Conservation (phyloP, 2,888 invertebrate species). For the Agonopterix heracliana region DNA sequence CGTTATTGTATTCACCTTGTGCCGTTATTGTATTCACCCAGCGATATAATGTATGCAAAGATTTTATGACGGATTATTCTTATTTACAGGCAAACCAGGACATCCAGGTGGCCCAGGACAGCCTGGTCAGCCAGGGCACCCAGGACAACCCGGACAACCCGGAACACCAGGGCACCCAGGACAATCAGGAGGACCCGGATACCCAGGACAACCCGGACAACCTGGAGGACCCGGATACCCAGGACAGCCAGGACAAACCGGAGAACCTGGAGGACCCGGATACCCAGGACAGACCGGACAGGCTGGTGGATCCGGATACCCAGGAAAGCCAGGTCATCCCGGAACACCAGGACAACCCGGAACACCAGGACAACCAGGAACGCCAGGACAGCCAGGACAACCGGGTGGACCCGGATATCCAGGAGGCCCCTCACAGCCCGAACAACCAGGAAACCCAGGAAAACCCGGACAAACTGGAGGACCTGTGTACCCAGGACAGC, state of each 20-base stretch:
- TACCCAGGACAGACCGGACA: conserved; percentile 21
- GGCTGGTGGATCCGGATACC: no score
- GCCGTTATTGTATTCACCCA: no score
- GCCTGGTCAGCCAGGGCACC: no score
- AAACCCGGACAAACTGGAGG: conserved; percentile 17
- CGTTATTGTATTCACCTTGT: no score
- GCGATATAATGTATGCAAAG: no score
- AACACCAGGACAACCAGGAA: conserved; percentile 59
- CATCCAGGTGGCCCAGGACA: conserved; percentile 46
- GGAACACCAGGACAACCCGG: conserved; percentile 33
- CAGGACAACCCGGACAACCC: no score
- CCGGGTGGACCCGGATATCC: conserved; percentile 23
- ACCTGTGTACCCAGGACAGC: conserved; percentile 19
- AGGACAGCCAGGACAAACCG: conserved; percentile 28
- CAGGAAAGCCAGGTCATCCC: no score
- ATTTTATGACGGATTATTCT: background rate
- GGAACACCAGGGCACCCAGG: conserved; percentile 16
- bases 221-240: conserved; percentile 60
- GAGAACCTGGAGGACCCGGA: conserved; percentile 17
- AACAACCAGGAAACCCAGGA: conserved; percentile 46
- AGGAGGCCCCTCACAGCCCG: conserved; percentile 22
- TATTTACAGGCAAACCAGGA: conserved; percentile 41
- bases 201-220: conserved; percentile 16
- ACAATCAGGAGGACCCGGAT: conserved; percentile 16
- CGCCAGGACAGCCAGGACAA: conserved; percentile 16